Conservation (phyloP, 1,140 invertebrate species). For the Bombyx mandarina region DNA sequence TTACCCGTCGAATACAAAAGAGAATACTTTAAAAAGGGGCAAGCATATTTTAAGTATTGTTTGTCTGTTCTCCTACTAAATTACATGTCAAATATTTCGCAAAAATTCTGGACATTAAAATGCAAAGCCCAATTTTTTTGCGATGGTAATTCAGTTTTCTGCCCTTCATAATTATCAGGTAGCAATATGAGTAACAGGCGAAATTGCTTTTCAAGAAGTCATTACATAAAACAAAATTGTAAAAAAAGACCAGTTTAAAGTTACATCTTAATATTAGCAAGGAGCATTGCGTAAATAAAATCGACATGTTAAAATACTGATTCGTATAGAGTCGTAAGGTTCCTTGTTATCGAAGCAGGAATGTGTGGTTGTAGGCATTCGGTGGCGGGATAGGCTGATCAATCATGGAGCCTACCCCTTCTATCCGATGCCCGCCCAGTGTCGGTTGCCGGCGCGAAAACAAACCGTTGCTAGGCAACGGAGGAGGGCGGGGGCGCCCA, state of each 20-base stretch:
- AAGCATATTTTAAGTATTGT: conserved; percentile 29
- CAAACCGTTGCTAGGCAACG: conserved; percentile 62
- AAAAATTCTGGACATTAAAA: conserved; percentile 29
- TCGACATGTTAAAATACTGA: neutral
- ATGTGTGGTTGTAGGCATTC: conserved; percentile 55
- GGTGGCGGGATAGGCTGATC: conserved; percentile 63
- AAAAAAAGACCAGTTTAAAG: too few species aligned
- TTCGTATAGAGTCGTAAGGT: conserved; percentile 3
- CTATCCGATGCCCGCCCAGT: conserved; percentile 46
- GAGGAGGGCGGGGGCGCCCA: conserved; percentile 39
- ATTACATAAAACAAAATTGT: too few species aligned
- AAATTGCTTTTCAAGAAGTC: too few species aligned
- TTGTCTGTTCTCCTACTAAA: conserved; percentile 9
- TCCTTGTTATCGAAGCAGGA: conserved; percentile 19
- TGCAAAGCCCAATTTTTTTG: conserved; percentile 38
- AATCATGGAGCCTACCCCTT: conserved; percentile 67
- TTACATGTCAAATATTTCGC: conserved; percentile 16
- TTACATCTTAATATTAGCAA: too few species aligned
- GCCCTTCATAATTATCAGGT: conserved; percentile 33
- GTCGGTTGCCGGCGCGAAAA: conserved; percentile 51
- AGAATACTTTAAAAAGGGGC: conserved; percentile 41
- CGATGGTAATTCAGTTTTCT: neutral
- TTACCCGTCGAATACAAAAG: conserved; percentile 41
- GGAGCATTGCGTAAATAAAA: too few species aligned
- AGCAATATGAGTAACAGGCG: conserved; percentile 15